A percentile compares a stretch with the other conserved stretches of the same genome.
Evolutionary conservation across 2,113 vertebrate species (phyloP).

Genomic region (Charina bottae): DNA sequence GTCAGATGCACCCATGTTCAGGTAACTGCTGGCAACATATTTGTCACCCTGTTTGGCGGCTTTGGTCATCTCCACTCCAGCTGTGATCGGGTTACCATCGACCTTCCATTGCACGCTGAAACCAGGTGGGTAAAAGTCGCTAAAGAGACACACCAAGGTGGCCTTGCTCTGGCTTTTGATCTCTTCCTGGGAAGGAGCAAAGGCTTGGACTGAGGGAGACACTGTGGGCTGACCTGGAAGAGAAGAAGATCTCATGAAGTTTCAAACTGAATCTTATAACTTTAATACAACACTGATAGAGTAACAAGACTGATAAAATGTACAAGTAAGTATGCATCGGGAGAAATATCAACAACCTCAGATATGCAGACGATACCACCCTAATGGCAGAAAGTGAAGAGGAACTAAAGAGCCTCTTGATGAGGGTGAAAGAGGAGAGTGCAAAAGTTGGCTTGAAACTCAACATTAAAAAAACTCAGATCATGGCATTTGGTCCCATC

Average conservation of each 20-base stretch:
- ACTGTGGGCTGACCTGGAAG: background rate
- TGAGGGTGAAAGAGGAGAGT: no score
- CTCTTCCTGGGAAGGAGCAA: constrained; percentile 25
- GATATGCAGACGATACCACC: no score
- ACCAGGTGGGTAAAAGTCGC: constrained; percentile 43
- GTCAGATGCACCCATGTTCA: fast-evolving
- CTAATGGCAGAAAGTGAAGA: no score
- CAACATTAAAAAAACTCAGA: no score
- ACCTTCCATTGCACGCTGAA: constrained; percentile 52
- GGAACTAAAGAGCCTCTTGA: no score
- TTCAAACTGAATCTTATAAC: background rate
- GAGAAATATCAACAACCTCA: no score
- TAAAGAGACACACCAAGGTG: constrained; percentile 50
- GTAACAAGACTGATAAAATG: background rate
- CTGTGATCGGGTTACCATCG: constrained; percentile 7
- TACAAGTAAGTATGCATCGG: no score
- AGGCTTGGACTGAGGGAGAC: background rate
- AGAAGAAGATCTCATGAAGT: background rate
- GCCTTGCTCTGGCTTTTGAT: constrained; percentile 29
- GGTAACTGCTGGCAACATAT: background rate
- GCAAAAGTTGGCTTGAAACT: no score
- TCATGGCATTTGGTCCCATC: no score
- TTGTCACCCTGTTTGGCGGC: constrained; percentile 41
- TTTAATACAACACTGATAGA: background rate
- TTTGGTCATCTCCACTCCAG: constrained; percentile 37